phyloP scores from a whole-genome alignment of 2,888 invertebrate genomes.

The Timandra comae region DNA sequence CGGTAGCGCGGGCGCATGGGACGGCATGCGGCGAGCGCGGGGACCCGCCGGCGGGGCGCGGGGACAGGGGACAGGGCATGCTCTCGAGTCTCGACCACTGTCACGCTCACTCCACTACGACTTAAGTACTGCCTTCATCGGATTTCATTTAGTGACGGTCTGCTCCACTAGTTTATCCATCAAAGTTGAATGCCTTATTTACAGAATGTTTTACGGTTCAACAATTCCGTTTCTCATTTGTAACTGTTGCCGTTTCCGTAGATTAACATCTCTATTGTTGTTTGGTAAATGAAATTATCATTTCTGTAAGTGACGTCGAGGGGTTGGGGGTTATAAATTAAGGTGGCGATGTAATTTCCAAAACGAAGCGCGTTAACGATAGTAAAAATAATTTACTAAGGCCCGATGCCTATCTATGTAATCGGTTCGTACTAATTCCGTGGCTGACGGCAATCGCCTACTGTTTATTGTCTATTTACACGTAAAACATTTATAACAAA shows the following conservation, averaged over 20 bases:
- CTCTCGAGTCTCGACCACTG: constrained; percentile 44
- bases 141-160: constrained; percentile 49
- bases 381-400: constrained; percentile 49
- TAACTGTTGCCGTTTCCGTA: constrained; percentile 30
- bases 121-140: constrained; percentile 36
- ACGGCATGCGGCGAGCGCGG: constrained; percentile 9
- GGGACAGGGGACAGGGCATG: constrained; percentile 35
- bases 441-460: constrained; percentile 29
- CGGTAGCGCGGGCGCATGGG: constrained; percentile 38
- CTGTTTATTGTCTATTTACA: constrained; percentile 46
- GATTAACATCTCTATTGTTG: constrained; percentile 50
- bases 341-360: constrained; percentile 47
- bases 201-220: constrained; percentile 37
- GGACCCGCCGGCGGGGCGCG: constrained; percentile 13
- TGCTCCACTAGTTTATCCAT: constrained; percentile 31
- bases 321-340: constrained; percentile 40
- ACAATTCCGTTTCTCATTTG: constrained; percentile 33
- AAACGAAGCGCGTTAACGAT: constrained; percentile 51
- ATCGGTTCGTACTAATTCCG: constrained; percentile 56
- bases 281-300: constrained; percentile 59
- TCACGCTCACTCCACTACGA: constrained; percentile 2
- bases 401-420: constrained; percentile 52
- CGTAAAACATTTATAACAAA: constrained; percentile 34
- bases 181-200: constrained; percentile 32
- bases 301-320: constrained; percentile 44